Conservation (phyloP, 1,140 invertebrate species). For the Drosophila rhopaloa region DNA sequence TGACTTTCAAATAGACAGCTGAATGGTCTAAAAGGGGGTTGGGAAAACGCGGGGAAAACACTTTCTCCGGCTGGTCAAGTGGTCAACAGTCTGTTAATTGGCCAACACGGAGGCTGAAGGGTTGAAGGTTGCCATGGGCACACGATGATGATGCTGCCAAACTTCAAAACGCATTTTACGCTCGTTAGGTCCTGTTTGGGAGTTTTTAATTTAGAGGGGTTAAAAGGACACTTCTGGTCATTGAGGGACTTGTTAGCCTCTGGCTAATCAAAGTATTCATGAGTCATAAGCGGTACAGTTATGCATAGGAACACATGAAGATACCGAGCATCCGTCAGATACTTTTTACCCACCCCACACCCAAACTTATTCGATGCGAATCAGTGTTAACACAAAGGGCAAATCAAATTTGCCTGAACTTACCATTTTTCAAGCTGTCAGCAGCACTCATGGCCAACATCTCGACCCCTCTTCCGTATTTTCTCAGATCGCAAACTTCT, state of each 20-base stretch:
- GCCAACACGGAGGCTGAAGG: constrained; percentile 42
- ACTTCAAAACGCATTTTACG: constrained; percentile 78
- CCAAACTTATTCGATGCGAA: constrained; percentile 43
- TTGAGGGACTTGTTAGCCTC: constrained; percentile 39
- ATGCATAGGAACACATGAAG: background rate
- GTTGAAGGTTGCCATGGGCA: constrained; percentile 37
- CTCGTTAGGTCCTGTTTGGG: constrained; percentile 67
- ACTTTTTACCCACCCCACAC: background rate
- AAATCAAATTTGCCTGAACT: constrained; percentile 56
- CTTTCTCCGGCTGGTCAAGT: constrained; percentile 49
- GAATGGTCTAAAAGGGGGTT: background rate
- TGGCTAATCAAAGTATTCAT: constrained; percentile 48
- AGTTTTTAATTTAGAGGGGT: constrained; percentile 39
- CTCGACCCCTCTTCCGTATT: background rate
- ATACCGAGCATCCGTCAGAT: constrained; percentile 9
- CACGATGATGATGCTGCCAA: constrained; percentile 49
- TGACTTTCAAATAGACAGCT: constrained; percentile 78
- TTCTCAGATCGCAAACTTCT: constrained; percentile 32
- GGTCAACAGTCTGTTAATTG: constrained; percentile 73
- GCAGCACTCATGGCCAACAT: constrained; percentile 45
- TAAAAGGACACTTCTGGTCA: constrained; percentile 51
- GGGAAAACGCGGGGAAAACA: constrained; percentile 16
- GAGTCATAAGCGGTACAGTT: constrained; percentile 25
- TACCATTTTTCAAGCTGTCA: constrained; percentile 76
- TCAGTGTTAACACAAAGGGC: constrained; percentile 41